Conservation (phyloP, 1,140 invertebrate genomes). For the Rhizoglyphus robini region DNA sequence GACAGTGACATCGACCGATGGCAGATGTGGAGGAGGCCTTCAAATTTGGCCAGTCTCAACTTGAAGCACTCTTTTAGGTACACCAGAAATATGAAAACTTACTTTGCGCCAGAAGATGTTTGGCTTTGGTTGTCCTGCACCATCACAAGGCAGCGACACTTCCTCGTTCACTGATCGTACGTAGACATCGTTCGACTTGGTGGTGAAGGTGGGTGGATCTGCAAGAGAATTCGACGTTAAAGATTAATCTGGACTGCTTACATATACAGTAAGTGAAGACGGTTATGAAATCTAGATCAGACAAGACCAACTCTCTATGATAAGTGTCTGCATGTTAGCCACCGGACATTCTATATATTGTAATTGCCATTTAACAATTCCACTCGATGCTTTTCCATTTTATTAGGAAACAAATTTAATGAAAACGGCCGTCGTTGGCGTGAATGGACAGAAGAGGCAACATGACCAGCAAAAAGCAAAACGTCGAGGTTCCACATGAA, state of each 20-base stretch:
- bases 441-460: neutral
- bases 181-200: conserved; percentile 34
- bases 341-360: too few species aligned
- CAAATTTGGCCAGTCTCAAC: too few species aligned
- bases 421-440: neutral
- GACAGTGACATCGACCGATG: too few species aligned
- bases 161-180: conserved; percentile 37
- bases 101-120: conserved; percentile 80
- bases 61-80: too few species aligned
- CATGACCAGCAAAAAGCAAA: neutral
- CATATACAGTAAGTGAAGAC: too few species aligned
- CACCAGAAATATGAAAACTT: conserved; percentile 32
- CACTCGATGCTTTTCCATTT: neutral
- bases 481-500: conserved; percentile 1
- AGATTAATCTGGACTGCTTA: too few species aligned
- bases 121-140: conserved; percentile 77
- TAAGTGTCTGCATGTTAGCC: too few species aligned
- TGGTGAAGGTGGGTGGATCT: conserved; percentile 38
- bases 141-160: conserved; percentile 83
- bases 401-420: neutral
- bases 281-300: too few species aligned
- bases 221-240: too few species aligned
- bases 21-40: too few species aligned
- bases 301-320: too few species aligned
- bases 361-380: too few species aligned